Evolutionary conservation across 2,888 invertebrate genomes (phyloP).

Genomic region (Lycocerus yunnanus): DNA sequence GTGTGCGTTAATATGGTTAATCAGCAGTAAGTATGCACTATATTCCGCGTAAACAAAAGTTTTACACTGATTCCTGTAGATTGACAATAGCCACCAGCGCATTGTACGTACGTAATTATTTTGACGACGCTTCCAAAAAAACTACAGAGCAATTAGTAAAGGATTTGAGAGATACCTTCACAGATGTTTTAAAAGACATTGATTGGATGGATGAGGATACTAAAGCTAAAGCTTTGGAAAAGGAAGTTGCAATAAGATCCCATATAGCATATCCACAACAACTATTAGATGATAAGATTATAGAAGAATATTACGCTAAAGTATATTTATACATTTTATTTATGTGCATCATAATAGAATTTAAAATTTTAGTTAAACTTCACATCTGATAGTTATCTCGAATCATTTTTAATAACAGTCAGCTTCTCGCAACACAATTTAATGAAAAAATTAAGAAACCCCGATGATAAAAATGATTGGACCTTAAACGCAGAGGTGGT

Average conservation of each 20-base stretch:
- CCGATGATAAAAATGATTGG: conserved; percentile 61
- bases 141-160: conserved; percentile 86
- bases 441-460: conserved; percentile 60
- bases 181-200: conserved; percentile 75
- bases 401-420: background rate
- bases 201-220: conserved; percentile 89
- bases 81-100: conserved; percentile 73
- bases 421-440: conserved; percentile 57
- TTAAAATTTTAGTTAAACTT: conserved; percentile 52
- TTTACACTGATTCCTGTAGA: conserved; percentile 48
- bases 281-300: conserved; percentile 58
- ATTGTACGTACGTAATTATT: conserved; percentile 79
- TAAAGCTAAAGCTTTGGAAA: conserved; percentile 6
- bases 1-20: conserved; percentile 16
- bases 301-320: conserved; percentile 70
- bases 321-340: too few species aligned
- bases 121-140: conserved; percentile 80
- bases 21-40: too few species aligned
- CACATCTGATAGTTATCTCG: conserved; percentile 34
- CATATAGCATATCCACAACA: conserved; percentile 60
- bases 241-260: conserved; percentile 64
- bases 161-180: conserved; percentile 81
- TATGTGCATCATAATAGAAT: too few species aligned
- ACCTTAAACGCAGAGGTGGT: conserved; percentile 54
- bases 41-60: background rate